phyloP scores from a whole-genome alignment of 2,888 invertebrate genomes.

The Philonicus albiceps region DNA sequence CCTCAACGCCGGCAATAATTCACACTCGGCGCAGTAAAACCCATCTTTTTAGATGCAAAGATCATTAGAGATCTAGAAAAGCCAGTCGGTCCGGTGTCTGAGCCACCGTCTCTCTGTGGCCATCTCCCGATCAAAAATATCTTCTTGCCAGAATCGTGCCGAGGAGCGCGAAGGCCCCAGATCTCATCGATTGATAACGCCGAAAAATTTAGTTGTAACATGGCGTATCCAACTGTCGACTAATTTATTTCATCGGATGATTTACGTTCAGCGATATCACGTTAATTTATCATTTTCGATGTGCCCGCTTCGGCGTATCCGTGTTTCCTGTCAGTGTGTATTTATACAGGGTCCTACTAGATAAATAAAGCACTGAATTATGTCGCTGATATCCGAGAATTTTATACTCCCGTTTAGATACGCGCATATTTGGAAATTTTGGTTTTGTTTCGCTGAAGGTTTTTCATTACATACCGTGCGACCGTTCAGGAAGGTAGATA shows the following conservation, averaged over 20 bases:
- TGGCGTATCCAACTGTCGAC: constrained; percentile 51
- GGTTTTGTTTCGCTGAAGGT: constrained; percentile 5
- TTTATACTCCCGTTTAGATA: constrained; percentile 43
- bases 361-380: constrained; percentile 43
- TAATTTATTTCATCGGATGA: constrained; percentile 52
- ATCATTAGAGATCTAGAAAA: constrained; percentile 12
- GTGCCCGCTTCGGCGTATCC: constrained; percentile 18
- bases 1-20: constrained; percentile 28
- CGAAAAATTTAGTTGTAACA: constrained; percentile 49
- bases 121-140: not conserved
- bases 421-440: constrained; percentile 25
- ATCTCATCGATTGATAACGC: constrained; percentile 44
- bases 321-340: constrained; percentile 38
- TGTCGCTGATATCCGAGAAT: constrained; percentile 39
- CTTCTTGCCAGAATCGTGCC: not conserved
- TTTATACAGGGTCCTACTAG: constrained; percentile 28
- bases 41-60: not conserved
- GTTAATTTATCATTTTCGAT: constrained; percentile 48
- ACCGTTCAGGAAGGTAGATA: constrained; percentile 12
- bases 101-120: not conserved
- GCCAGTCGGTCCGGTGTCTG: not conserved
- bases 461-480: constrained; percentile 19
- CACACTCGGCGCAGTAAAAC: not conserved
- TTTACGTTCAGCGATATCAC: constrained; percentile 49
- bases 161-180: constrained; percentile 8